Conservation (phyloP, 2,113 vertebrate species). For the Corythornis madagascariensis region DNA sequence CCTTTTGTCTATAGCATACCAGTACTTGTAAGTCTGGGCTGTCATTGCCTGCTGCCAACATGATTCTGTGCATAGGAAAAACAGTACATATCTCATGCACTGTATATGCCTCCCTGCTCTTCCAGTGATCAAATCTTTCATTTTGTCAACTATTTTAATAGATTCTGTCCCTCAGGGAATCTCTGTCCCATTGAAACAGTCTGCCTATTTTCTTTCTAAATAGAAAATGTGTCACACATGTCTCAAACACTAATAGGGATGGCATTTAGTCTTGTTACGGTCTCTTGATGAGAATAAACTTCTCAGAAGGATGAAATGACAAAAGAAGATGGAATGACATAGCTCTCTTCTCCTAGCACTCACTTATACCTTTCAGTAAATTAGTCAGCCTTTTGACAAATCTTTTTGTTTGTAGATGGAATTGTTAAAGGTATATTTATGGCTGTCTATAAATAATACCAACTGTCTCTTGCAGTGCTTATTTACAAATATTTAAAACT, state of each 20-base stretch:
- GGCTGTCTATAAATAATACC: background rate
- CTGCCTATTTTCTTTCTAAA: background rate
- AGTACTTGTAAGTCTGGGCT: background rate
- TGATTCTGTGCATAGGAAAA: background rate
- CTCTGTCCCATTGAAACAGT: background rate
- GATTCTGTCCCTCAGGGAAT: background rate
- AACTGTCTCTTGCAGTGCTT: background rate
- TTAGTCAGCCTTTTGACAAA: background rate
- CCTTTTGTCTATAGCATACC: background rate
- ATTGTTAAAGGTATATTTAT: rapidly evolving
- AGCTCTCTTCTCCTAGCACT: background rate
- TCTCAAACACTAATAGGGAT: background rate
- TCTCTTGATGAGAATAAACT: background rate
- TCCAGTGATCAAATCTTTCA: background rate
- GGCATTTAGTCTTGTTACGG: background rate
- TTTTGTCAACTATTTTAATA: slow-evolving; percentile 17
- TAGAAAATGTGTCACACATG: background rate
- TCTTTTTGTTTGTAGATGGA: background rate
- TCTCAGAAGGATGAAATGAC: background rate
- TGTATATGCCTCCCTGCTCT: background rate
- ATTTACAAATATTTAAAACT: background rate
- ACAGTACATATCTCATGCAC: background rate
- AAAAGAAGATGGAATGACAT: background rate
- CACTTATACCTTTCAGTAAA: background rate
- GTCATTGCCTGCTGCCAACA: background rate